Evolutionary conservation across 2,113 vertebrate species (phyloP).

Genomic region (Mionectes macconnelli): DNA sequence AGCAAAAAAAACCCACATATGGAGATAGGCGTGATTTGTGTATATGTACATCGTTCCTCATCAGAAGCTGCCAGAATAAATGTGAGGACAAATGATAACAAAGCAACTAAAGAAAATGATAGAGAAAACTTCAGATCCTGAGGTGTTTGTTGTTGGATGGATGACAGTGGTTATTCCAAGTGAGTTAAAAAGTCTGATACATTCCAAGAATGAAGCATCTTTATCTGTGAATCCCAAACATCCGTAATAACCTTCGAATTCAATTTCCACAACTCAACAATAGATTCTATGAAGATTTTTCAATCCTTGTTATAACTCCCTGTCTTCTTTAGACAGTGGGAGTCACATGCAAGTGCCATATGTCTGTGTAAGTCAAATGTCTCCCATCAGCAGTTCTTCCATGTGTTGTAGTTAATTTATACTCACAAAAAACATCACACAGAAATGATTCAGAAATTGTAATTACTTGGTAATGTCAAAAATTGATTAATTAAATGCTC

Average conservation of each 20-base stretch:
- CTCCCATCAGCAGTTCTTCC: neutral
- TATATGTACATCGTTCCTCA: neutral
- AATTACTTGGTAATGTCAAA: constrained; percentile 57
- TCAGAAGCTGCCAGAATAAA: neutral
- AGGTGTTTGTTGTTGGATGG: neutral
- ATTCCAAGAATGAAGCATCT: neutral
- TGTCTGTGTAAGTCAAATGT: neutral
- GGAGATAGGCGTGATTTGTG: neutral
- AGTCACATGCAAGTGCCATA: neutral
- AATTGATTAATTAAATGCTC: constrained; percentile 55
- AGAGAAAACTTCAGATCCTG: neutral
- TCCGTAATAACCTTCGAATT: neutral
- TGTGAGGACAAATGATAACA: neutral
- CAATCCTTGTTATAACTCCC: neutral
- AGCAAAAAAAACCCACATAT: neutral
- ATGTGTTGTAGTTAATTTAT: constrained; percentile 20
- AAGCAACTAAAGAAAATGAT: neutral
- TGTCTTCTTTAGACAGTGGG: neutral
- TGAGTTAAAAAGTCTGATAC: neutral
- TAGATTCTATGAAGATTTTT: neutral
- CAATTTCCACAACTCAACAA: neutral
- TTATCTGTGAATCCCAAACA: neutral
- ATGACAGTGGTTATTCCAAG: neutral
- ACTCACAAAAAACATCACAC: constrained; percentile 7
- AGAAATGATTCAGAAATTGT: constrained; percentile 32